Base-by-base conservation (phyloP, 2,888 invertebrate genomes). In the Drosophila pullipes region DNA sequence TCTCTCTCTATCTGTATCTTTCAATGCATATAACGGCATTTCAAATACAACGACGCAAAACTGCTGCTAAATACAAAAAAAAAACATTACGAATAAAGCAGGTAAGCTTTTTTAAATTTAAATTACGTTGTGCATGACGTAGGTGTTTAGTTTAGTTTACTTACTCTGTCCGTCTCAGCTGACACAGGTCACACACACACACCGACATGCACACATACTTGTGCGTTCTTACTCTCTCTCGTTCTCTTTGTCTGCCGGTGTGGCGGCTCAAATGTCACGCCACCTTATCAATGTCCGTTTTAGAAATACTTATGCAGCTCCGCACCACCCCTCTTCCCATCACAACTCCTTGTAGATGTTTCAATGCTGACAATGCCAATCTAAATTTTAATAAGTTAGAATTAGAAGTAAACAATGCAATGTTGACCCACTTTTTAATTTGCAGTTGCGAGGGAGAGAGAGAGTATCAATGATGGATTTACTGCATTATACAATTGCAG, bases 221-320 rank as follows among this genome's bases (percentile, higher is more conserved):
- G 58, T 60, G 67, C 80, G 65, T 63, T 52, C 49, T 41, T 44
- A 11, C 39, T 57, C 35, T 57, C 64, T 41, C 50, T 39, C 31
- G 61, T 37, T 64, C 59, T 57, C 61, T 64, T 53, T 61, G 37
- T 18, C 35, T 67, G 65, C 81, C 66, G 80, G 72, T 49, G 41
- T 64, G 37, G 35, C 66, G 37, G 64, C 82, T 70, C 71, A 66
- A 74, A 75, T 82, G 82, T 89, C 85, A 89, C 85, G 85, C 87
- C 85, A 85, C 80, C 89, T 87, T 84, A 89, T 89, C 87, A 76
- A 78, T 75, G 65, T 35, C 59, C 28, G 11, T 64, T 52, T 50
- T 30, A 47, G 33, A 62, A 62, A 49, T 74, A 30, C 30, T 60
- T 63, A 53, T 72, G 81, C 54, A 75, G n/a, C 25, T 28, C n/a